A percentile compares a stretch with the other conserved stretches of the same genome.
These are phyloP conservation scores for Sericinus montela DNA, from an alignment of 2,888 invertebrate genomes.

Conservation along the genomic window DNA sequence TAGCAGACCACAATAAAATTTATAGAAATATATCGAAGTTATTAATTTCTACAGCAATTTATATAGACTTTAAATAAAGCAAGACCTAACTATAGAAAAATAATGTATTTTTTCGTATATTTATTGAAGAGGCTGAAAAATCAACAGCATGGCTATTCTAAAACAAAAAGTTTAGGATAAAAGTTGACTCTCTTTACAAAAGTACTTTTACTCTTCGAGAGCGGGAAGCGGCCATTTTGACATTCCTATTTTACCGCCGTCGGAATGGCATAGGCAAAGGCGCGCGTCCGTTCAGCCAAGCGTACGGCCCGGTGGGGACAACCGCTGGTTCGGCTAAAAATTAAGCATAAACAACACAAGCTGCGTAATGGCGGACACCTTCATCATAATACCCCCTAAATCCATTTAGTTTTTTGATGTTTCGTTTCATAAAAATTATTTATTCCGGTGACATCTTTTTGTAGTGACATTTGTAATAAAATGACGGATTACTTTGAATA, in stretches of 20 bases:
- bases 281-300: conserved; percentile 21
- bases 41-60: no score
- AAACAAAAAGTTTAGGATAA: conserved; percentile 25
- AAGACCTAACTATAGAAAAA: not conserved
- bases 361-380: conserved; percentile 45
- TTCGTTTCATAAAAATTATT: no score
- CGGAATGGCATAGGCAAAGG: conserved; percentile 26
- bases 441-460: no score
- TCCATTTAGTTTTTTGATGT: not conserved
- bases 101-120: not conserved
- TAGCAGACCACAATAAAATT: no score
- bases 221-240: conserved; percentile 29
- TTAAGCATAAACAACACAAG: conserved; percentile 57
- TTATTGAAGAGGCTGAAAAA: conserved; percentile 23
- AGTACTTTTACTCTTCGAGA: conserved; percentile 36
- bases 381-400: conserved; percentile 8
- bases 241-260: conserved; percentile 24
- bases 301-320: conserved; percentile 23
- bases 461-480: no score
- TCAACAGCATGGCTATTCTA: conserved; percentile 39
- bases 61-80: no score
- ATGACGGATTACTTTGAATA: no score
- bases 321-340: conserved; percentile 43
- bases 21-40: no score
- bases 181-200: conserved; percentile 35